Conservation (phyloP, 2,113 vertebrate species). For the Corvus hawaiiensis region DNA sequence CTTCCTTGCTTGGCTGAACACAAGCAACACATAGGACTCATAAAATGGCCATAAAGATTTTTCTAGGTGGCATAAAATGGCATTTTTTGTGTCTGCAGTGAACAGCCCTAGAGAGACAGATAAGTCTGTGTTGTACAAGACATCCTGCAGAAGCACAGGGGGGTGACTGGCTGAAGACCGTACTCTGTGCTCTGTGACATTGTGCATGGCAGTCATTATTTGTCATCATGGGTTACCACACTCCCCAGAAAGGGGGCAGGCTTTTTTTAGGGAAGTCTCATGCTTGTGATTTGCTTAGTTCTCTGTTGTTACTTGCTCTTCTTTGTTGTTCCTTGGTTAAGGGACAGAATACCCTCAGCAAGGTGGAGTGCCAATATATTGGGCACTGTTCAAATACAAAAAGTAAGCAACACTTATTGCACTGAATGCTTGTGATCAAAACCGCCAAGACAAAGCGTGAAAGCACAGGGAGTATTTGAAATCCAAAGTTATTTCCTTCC, state of each 20-base stretch:
- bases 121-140: neutral
- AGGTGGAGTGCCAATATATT: neutral
- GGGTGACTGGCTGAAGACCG: rapidly evolving
- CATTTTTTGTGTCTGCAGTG: neutral
- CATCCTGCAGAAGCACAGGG: neutral
- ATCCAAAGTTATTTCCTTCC: conserved; percentile 1
- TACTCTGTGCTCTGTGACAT: neutral
- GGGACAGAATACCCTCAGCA: neutral
- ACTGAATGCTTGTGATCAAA: neutral
- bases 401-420: neutral
- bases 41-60: neutral
- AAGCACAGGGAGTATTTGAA: neutral
- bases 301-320: neutral
- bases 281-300: neutral
- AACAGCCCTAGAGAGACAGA: neutral
- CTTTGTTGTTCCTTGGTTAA: neutral
- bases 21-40: neutral
- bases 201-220: neutral
- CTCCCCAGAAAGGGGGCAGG: neutral
- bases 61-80: neutral
- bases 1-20: neutral
- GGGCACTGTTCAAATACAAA: neutral
- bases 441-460: neutral
- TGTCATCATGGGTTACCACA: neutral
- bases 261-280: neutral